Evolutionary conservation across 1,140 invertebrate species (phyloP), one percentile per base, ranked within the genome.

Genomic region (Nephotettix cincticeps): DNA sequence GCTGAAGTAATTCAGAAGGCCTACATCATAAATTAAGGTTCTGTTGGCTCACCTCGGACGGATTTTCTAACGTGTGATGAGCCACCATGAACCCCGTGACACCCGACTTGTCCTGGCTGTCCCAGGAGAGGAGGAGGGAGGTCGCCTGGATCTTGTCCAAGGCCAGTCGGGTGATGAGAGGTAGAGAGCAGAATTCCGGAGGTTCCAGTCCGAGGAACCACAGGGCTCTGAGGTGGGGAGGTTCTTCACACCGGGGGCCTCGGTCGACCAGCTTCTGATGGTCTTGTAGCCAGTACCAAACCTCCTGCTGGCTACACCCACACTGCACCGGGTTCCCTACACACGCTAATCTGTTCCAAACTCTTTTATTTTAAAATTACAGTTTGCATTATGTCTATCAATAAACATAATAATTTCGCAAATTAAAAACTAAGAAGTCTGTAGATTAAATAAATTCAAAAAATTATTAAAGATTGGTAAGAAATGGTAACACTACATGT

Each of bases 31-130:
- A n/a, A n/a, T n/a, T n/a, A n/a, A n/a, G n/a, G n/a, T n/a, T n/a
- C n/a, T 36, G 4, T 36, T 36, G 32, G 14, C 32, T 74, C 78
- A 86, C 84, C 75, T 86, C 82, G 68, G 86, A 83, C 61, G 85
- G 79, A n/a, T 83, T 83, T 78, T 91, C 90, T 75, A 90, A 85
- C 27, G 89, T 86, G 77, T 92, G 91, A 83, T 94, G 94, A 74
- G 90, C 89, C 74, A 96, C 89, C 83, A 92, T 90, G 78, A 92
- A 96, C 66, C 92, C 93, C 74, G 89, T 89, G 69, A 96, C 85
- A 25, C 91, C 90, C 21, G 90, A 91, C 80, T 93, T 90, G 83
- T 95, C 94, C 75, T 92, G 86, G 74, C 92, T 92, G 17, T 51
- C 47, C 47, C 47, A 51, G 47, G 47, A 4, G 47, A 51, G 4